Base-by-base conservation (phyloP, 2,797 vertebrate species). In the Tolypeutes matacus region DNA sequence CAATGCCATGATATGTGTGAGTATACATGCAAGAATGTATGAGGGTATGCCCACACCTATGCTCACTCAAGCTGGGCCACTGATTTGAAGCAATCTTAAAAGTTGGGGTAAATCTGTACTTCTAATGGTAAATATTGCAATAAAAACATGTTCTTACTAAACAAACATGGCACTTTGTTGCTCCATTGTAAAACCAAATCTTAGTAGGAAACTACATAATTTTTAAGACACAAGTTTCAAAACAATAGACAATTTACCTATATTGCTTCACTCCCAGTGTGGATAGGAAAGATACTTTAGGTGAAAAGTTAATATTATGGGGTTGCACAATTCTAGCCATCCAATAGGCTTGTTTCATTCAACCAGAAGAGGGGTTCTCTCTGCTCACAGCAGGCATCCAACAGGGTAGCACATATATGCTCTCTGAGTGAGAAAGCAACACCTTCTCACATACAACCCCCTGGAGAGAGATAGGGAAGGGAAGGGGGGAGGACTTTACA, bases 351-450 rank as follows among this genome's bases (percentile, higher is more conserved):
- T 86, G 94, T 94, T 97, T 86, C 95, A 94, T 81, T 96, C 92
- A 96, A 85, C 58, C 58, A 96, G 95, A 95, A 98, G 27, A 96
- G 72, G 95, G 96, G 95, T 94, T 97, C 95, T 97, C 96, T 97
- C 84, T 90, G 56, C 94, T 96, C 96, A 75, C 98, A 98, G 98
- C 97, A 98, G 98, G 97, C 96, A 97, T 96, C 96, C 97, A 95
- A 92, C 97, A 96, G 97, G 94, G 94, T 98, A 96, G 97, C 96
- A 96, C 97, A 94, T 97, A 97, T n/a, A 95, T 95, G 95, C 89
- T 97, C 95, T 97, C 92, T 88, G 96, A 98, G 97, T 95, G 96
- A 98, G 97, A 98, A 97, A 97, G 96, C 97, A 98, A 98, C 97
- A 96, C 97, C 97, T 97, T 97, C 97, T 98, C 98, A 98, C 98